Conservation (phyloP, 2,797 vertebrate species). For the Pteronotus mesoamericanus region DNA sequence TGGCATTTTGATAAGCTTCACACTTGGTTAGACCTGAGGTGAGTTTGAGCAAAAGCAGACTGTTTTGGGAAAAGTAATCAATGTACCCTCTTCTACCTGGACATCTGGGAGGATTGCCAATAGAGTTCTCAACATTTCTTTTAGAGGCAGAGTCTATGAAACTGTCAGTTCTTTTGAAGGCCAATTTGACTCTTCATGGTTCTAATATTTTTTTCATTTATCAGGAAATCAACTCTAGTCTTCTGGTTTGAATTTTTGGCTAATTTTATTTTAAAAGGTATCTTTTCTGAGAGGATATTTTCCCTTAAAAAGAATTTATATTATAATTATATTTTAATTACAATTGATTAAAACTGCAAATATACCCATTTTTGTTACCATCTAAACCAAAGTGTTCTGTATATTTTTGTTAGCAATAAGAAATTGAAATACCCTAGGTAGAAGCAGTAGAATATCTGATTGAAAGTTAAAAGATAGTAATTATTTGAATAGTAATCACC, state of each 20-base stretch:
- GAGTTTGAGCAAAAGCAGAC: conserved; percentile 85
- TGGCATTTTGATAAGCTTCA: conserved; percentile 82
- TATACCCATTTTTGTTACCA: conserved; percentile 54
- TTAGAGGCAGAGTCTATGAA: conserved; percentile 87
- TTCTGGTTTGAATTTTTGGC: conserved; percentile 76
- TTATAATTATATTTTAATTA: conserved; percentile 54
- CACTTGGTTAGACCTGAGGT: conserved; percentile 85
- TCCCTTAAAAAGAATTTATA: conserved; percentile 24
- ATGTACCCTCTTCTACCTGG: conserved; percentile 91
- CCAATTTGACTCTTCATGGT: conserved; percentile 88
- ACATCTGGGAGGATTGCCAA: conserved; percentile 89
- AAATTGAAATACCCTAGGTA: conserved; percentile 68
- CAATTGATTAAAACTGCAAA: conserved; percentile 57
- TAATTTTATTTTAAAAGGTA: conserved; percentile 73
- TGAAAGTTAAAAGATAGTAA: conserved; percentile 59
- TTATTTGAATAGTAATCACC: conserved; percentile 69
- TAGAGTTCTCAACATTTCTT: conserved; percentile 89
- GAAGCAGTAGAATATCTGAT: conserved; percentile 62
- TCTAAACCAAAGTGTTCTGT: background rate
- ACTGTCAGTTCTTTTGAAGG: conserved; percentile 89
- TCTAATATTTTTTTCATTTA: conserved; percentile 82
- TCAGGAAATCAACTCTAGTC: conserved; percentile 76
- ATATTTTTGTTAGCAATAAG: conserved; percentile 52
- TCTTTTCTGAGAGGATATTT: conserved; percentile 49
- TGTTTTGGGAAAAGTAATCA: conserved; percentile 90